Base-by-base conservation (phyloP, 2,888 invertebrate genomes). In the Operophtera brumata region DNA sequence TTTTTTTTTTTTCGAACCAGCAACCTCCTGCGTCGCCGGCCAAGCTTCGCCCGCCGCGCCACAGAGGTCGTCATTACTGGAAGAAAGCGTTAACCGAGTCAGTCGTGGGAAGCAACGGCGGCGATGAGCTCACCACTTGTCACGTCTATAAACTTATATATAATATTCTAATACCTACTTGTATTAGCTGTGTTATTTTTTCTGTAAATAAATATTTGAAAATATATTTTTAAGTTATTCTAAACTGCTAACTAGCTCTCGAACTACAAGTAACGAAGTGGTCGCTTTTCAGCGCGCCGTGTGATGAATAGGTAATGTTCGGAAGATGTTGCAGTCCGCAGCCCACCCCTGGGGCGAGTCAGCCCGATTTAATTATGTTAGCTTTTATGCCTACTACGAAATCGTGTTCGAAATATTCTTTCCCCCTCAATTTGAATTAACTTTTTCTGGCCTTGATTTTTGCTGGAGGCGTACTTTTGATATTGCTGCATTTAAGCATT, bases 271-370 rank as follows among this genome's bases (percentile, higher is more conserved):
- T 68, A 77, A 75, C 76, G 72, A 78, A 81, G 78, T 78, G 77
- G 73, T 60, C 71, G 78, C 77, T 80, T 82, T 82, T 78, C 75
- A 76, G 69, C 67, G 67, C 68, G 71, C 67, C 70, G 66, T 68
- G 75, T 82, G 82, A 83, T 80, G 80, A 79, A 83, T 83, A 75
- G 78, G 73, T 80, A 78, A 82, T 79, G 79, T 77, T 61, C 67
- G 65, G 68, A 72, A 73, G 73, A 75, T 72, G 72, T 73, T 71
- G 71, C 63, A 62, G 62, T 58, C 66, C 69, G 34, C 40, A 54
- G 61, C 46, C 54, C 56, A 52, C 44, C 64, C 75, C 72, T 66
- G 58, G 65, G 68, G 68, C 65, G 69, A 71, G 69, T 71, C 70
- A 63, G 70, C 65, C 64, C 66, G 71, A 77, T 73, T 77, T 78